Conservation (phyloP, 2,113 vertebrate species). For the Saguinus imperator region DNA sequence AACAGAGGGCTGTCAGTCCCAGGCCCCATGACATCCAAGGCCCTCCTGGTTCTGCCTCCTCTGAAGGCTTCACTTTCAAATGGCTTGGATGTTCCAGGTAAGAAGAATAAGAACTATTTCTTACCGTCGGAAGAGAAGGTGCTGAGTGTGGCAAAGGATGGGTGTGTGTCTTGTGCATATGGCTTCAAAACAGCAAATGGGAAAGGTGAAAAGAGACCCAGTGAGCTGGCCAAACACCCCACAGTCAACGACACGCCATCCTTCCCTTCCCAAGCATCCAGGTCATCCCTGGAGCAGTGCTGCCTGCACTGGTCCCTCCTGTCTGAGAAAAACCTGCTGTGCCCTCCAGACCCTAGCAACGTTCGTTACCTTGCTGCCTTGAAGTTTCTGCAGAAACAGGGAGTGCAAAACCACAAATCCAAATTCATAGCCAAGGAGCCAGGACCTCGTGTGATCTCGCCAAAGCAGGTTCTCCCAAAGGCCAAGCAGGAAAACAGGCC, state of each 20-base stretch:
- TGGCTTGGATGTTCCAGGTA: slow-evolving; percentile 37
- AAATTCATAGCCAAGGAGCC: slow-evolving; percentile 68
- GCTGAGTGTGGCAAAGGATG: slow-evolving; percentile 49
- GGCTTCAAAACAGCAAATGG: slow-evolving; percentile 37
- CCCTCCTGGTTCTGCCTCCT: slow-evolving; percentile 69
- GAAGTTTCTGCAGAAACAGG: slow-evolving; percentile 62
- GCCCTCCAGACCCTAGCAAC: neutral
- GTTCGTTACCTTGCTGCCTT: neutral
- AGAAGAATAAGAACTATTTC: slow-evolving; percentile 62
- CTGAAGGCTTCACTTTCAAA: slow-evolving; percentile 60
- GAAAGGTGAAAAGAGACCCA: slow-evolving; percentile 47
- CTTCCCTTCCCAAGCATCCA: neutral
- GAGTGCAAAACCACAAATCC: slow-evolving; percentile 53
- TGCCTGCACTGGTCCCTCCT: slow-evolving; percentile 64
- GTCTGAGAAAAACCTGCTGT: slow-evolving; percentile 57
- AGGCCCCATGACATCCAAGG: slow-evolving; percentile 38
- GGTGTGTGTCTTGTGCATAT: neutral
- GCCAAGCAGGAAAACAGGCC: slow-evolving; percentile 53
- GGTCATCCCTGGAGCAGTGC: neutral
- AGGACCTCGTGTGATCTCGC: neutral
- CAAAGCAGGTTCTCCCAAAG: slow-evolving; percentile 48
- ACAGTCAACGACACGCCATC: neutral
- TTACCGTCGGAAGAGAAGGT: slow-evolving; percentile 69
- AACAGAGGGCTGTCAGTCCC: neutral
- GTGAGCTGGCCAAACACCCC: slow-evolving; percentile 35